phyloP scores from a whole-genome alignment of 1,140 invertebrate species.

The Aphis gossypii region DNA sequence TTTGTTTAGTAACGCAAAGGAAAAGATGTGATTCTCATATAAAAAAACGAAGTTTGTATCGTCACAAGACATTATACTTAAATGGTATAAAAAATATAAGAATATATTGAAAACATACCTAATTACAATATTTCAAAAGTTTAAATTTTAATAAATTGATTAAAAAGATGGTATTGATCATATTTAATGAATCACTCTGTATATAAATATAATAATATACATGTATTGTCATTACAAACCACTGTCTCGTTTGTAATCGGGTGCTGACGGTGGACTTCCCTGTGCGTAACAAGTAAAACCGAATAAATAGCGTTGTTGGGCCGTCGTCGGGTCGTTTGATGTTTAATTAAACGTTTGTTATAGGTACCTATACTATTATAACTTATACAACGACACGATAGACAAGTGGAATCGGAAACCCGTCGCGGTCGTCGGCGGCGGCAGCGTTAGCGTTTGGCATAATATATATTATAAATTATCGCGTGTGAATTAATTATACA shows the following conservation, averaged over 20 bases:
- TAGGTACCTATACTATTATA: not conserved
- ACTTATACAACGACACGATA: not conserved
- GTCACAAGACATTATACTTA: not conserved
- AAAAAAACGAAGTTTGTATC: not conserved
- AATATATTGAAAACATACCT: not conserved
- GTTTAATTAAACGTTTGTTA: constrained; percentile 39
- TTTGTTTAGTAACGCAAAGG: not conserved
- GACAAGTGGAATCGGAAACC: not conserved
- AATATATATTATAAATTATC: constrained; percentile 19
- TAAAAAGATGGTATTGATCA: not conserved
- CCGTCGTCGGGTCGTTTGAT: constrained; percentile 11
- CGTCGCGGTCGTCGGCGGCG: not conserved
- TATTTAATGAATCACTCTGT: not conserved
- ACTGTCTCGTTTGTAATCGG: not conserved
- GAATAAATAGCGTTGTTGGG: not conserved
- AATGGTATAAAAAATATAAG: not conserved
- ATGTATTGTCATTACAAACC: not conserved
- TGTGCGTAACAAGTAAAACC: constrained; percentile 24
- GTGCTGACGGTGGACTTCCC: not conserved
- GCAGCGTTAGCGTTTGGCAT: not conserved
- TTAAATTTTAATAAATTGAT: not conserved
- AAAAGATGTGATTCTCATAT: not conserved
- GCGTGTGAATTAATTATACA: constrained; percentile 32
- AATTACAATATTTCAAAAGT: not conserved
- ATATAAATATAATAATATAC: not conserved